phyloP scores from a whole-genome alignment of 1,140 invertebrate species.

The Pogonomyrmex barbatus region DNA sequence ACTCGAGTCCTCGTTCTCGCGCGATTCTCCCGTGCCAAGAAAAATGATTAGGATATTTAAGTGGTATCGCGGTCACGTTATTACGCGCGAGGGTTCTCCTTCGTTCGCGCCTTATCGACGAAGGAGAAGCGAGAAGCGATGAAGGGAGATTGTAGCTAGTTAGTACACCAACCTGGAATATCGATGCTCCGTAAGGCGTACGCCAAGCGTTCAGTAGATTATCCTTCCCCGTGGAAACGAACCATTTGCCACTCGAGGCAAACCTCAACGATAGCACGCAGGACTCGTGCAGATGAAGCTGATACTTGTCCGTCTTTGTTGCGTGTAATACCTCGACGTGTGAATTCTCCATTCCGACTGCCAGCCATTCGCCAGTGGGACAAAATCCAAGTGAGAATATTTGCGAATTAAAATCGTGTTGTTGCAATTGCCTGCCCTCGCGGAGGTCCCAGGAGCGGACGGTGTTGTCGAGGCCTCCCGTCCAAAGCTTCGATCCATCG shows the following conservation, averaged over 20 bases:
- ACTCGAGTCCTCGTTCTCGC: background rate
- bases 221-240: constrained; percentile 99
- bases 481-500: constrained; percentile 98
- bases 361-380: constrained; percentile 98
- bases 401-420: constrained; percentile 96
- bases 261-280: constrained; percentile 99
- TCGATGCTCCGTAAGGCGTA: constrained; percentile 98
- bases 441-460: constrained; percentile 97
- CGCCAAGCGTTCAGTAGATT: constrained; percentile 99
- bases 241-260: constrained; percentile 99
- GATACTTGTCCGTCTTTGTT: constrained; percentile 98
- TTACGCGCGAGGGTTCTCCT: background rate
- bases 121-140: background rate
- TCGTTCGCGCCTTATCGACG: background rate
- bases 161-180: constrained; percentile 94
- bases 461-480: constrained; percentile 98
- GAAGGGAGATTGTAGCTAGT: background rate
- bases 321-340: constrained; percentile 98
- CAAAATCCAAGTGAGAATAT: constrained; percentile 99
- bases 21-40: too few relatives aligned
- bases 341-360: constrained; percentile 99
- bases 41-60: background rate
- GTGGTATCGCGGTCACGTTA: background rate
- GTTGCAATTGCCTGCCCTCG: constrained; percentile 94
- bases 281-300: constrained; percentile 98